These are phyloP conservation scores for Melanaphis sacchari DNA, from an alignment of 1,140 invertebrate species.

Conservation along the genomic window DNA sequence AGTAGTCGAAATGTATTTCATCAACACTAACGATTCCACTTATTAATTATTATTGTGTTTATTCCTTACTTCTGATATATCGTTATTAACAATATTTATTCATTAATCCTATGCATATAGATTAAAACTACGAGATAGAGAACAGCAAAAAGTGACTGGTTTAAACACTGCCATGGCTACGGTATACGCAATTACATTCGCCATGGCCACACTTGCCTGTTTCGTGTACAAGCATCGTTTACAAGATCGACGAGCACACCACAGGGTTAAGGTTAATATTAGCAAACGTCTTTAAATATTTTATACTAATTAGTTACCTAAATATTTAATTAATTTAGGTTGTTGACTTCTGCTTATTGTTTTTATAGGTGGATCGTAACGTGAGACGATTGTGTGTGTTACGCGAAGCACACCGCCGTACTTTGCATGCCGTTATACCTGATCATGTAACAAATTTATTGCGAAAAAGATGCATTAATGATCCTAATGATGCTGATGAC, in stretches of 20 bases:
- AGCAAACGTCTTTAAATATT: not conserved
- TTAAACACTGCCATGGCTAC: constrained; percentile 15
- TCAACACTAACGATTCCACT: too few species aligned
- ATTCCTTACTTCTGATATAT: not conserved
- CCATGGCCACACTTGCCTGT: not conserved
- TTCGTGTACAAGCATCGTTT: not conserved
- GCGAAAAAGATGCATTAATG: not conserved
- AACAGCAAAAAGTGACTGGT: not conserved
- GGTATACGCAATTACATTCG: not conserved
- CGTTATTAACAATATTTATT: not conserved
- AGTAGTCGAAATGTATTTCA: not conserved
- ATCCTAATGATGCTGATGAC: not conserved
- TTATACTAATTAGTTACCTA: not conserved
- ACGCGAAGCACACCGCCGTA: not conserved
- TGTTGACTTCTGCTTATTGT: not conserved
- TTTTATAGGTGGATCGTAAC: not conserved
- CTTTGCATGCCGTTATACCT: not conserved
- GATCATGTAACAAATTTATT: not conserved
- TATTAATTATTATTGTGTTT: too few species aligned
- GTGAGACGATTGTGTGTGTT: not conserved
- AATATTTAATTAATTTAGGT: not conserved
- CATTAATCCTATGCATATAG: not conserved
- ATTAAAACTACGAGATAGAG: not conserved
- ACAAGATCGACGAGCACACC: not conserved
- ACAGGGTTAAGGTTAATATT: constrained; percentile 14